Evolutionary conservation across 1,140 invertebrate genomes (phyloP).

Genomic region (Drosophila parvula): DNA sequence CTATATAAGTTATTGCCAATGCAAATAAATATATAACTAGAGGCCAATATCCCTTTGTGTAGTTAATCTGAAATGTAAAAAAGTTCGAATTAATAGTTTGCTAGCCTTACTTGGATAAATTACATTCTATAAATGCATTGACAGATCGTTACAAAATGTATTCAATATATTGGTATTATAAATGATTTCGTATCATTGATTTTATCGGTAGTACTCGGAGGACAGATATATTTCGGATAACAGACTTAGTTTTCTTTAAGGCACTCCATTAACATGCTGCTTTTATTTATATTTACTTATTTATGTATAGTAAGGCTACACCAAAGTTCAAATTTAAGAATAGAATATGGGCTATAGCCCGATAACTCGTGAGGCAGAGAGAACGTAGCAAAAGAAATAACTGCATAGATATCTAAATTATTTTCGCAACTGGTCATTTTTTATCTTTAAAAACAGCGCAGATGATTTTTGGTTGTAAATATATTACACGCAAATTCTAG

Average conservation of each 20-base stretch:
- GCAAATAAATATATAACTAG: constrained; percentile 40
- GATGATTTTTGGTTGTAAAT: neutral
- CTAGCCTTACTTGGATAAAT: too few species aligned
- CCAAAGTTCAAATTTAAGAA: too few species aligned
- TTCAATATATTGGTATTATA: too few species aligned
- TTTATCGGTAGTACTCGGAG: neutral
- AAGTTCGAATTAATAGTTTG: neutral
- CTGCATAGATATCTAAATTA: neutral
- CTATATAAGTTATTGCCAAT: constrained; percentile 30
- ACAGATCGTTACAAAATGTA: too few species aligned
- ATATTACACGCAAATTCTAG: neutral
- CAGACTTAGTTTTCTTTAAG: too few species aligned
- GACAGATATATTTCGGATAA: too few species aligned
- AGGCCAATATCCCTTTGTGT: constrained; percentile 33
- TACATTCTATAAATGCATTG: neutral
- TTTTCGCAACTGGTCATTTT: neutral
- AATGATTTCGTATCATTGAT: too few species aligned
- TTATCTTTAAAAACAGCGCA: neutral
- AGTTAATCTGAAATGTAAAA: constrained; percentile 42
- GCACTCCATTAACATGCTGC: too few species aligned
- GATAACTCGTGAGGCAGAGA: neutral
- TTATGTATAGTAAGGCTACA: too few species aligned
- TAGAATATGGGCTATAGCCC: too few species aligned
- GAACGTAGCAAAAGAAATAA: neutral
- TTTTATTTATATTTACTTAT: too few species aligned